Percentiles rank a stretch among this genome's conserved stretches.
Evolutionary conservation across 2,888 invertebrate species (phyloP).

Genomic region (Iphiclides podalirius): DNA sequence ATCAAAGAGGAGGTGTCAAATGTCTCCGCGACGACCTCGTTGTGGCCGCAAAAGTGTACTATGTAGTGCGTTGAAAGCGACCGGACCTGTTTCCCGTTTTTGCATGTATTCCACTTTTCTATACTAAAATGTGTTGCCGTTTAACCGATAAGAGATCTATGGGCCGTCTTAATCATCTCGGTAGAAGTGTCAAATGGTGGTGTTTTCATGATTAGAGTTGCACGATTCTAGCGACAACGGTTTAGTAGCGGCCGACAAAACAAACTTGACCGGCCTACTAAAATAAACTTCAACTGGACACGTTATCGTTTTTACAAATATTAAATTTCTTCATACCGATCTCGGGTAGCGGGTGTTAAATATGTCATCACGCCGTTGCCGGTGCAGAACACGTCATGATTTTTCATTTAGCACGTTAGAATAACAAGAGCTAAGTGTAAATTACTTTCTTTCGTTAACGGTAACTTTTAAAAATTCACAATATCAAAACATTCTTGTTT

Average conservation of each 20-base stretch:
- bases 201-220: conserved; percentile 59
- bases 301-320: conserved; percentile 43
- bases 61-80: conserved; percentile 62
- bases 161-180: too few relatives aligned
- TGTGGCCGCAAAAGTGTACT: conserved; percentile 71
- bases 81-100: conserved; percentile 69
- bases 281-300: conserved; percentile 36
- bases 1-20: conserved; percentile 69
- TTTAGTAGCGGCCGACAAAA: conserved; percentile 42
- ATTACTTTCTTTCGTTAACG: conserved; percentile 20
- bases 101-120: conserved; percentile 45
- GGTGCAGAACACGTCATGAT: conserved; percentile 43
- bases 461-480: background rate
- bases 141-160: too few relatives aligned
- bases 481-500: too few relatives aligned
- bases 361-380: conserved; percentile 42
- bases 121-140: conserved; percentile 40
- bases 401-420: conserved; percentile 39
- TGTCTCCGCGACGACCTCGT: conserved; percentile 64
- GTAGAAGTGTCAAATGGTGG: conserved; percentile 64
- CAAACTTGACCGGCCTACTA: conserved; percentile 39
- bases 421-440: conserved; percentile 13
- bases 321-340: conserved; percentile 36
- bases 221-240: conserved; percentile 51
- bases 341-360: conserved; percentile 41